Conservation (phyloP, 2,797 vertebrate genomes). For the Triplophysa yarkandensis region DNA sequence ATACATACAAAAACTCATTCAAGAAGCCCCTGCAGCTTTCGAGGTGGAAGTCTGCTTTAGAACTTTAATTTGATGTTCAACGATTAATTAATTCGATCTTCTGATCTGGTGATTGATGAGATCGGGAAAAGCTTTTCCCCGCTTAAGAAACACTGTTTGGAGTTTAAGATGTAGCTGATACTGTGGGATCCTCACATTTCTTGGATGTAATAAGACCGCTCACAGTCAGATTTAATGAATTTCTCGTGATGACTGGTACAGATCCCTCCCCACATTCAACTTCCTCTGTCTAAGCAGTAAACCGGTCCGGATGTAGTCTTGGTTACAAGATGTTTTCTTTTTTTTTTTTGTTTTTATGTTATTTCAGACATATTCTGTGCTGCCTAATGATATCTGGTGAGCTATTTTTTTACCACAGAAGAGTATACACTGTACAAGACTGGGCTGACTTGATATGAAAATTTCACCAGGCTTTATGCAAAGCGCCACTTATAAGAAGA, state of each 20-base stretch:
- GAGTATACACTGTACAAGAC: conserved; percentile 9
- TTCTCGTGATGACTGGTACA: conserved; percentile 4
- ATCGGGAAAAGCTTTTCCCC: background rate
- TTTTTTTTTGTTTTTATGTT: conserved; percentile 31
- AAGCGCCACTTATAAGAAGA: background rate
- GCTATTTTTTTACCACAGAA: conserved; percentile 24
- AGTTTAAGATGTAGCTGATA: conserved; percentile 16
- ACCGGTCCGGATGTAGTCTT: conserved; percentile 18
- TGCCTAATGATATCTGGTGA: conserved; percentile 36
- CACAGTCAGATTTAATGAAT: conserved; percentile 34
- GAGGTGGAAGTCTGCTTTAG: conserved; percentile 6
- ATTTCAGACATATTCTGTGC: conserved; percentile 35
- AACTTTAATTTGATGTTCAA: conserved; percentile 7
- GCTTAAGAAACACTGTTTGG: background rate
- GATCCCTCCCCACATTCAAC: conserved; percentile 25
- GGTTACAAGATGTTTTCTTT: conserved; percentile 25
- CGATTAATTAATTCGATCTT: too few species aligned
- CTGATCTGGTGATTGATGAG: background rate
- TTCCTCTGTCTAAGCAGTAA: conserved; percentile 30
- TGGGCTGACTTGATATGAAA: conserved; percentile 28
- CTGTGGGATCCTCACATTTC: conserved; percentile 33
- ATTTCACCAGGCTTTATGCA: conserved; percentile 35
- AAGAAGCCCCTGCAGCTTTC: background rate
- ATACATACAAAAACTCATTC: too few species aligned
- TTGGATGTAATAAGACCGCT: background rate